Base-by-base conservation (phyloP, 2,797 vertebrate species). In the Erpetoichthys calabaricus region DNA sequence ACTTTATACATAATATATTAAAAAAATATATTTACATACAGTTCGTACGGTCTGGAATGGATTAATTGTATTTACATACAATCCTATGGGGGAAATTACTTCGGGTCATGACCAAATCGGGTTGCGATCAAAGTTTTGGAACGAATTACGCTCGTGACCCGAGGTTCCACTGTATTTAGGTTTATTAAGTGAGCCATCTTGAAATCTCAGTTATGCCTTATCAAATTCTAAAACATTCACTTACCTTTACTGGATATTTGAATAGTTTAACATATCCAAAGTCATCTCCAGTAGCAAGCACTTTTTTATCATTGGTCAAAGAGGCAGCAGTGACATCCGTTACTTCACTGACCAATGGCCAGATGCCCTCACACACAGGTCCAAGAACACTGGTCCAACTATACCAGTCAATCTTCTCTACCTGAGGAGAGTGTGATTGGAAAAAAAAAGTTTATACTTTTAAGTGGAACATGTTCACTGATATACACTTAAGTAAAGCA, bases 191-290 rank as follows among this genome's bases (percentile, higher is more conserved):
- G 25, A 25, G 25, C 25, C 25, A 25, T 25, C 25, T 25, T 25
- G 25, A 25, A 25, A 25, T 25, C 25, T 25, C 25, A 25, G 25
- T 25, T 25, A 25, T 25, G 25, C 25, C 25, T 25, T 25, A 25
- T 25, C 25, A 25, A 25, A 25, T 25, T 25, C 25, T 25, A 25
- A 25, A 25, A 25, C 25, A 25, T 5, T 47, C 25, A 56, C 83
- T 80, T 81, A 97, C 96, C 84, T 91, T 98, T 64, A 90, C 89
- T 44, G 96, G 95, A 65, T 92, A 97, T 73, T 83, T 88, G 73
- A 99, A 99, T 56, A 99, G 86, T 70, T 99, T 99, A 70, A 99
- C 86, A 68, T 97, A 97, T 75, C 95, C 96, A 70, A 98, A 86
- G 73, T 99, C 95, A 73, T 99, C 95, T 67, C 94, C 96, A 50